phyloP scores from a whole-genome alignment of 2,113 vertebrate species.

The Microtus oregoni region DNA sequence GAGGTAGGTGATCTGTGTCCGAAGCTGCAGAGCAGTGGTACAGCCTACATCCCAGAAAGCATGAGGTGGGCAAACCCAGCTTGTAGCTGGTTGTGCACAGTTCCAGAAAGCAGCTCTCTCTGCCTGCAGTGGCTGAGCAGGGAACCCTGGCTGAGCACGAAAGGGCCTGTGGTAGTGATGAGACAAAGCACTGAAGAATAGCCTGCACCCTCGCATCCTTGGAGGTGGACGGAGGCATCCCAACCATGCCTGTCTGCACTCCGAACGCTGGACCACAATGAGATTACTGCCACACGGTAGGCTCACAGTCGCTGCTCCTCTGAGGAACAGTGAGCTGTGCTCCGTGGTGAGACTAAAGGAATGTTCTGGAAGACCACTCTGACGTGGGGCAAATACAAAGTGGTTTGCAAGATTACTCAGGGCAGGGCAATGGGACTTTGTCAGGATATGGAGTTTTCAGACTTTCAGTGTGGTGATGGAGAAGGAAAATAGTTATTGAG shows the following conservation, averaged over 20 bases:
- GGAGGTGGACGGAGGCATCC: neutral
- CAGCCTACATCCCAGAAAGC: neutral
- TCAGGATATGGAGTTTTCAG: neutral
- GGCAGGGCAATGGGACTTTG: neutral
- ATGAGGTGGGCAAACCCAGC: neutral
- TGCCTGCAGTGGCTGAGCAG: rapidly evolving
- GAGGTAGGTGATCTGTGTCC: neutral
- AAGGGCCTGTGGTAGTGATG: too few species aligned
- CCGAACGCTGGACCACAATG: neutral
- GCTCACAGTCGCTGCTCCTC: neutral
- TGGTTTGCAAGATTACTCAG: neutral
- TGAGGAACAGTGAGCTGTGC: neutral
- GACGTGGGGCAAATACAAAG: neutral
- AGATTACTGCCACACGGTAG: neutral
- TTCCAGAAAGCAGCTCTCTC: too few species aligned
- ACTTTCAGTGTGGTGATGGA: neutral
- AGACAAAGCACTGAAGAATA: rapidly evolving
- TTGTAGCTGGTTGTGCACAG: neutral
- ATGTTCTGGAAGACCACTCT: neutral
- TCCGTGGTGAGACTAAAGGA: neutral
- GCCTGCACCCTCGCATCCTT: rapidly evolving
- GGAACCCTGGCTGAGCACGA: neutral
- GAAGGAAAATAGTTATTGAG: neutral
- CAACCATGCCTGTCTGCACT: rapidly evolving
- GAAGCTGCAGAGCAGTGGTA: neutral